phyloP scores from a whole-genome alignment of 2,797 vertebrate genomes.

The Helarctos malayanus region DNA sequence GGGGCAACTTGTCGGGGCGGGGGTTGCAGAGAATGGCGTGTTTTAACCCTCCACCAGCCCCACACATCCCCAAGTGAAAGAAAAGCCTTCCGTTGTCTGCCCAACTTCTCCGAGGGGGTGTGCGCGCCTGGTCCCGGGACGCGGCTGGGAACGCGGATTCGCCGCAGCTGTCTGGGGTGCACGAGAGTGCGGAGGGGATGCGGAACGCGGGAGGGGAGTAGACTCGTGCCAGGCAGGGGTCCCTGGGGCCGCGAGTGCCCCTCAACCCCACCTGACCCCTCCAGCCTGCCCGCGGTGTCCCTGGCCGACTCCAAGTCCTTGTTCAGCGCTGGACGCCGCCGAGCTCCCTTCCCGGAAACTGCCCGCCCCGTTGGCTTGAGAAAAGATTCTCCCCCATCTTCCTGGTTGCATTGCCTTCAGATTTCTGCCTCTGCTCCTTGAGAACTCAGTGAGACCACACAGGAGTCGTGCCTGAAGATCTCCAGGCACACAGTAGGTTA shows the following conservation, averaged over 20 bases:
- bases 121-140: neutral
- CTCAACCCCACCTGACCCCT: neutral
- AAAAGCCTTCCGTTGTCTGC: neutral
- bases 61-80: neutral
- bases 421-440: neutral
- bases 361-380: neutral
- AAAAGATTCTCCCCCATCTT: neutral
- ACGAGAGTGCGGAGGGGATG: neutral
- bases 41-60: neutral
- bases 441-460: neutral
- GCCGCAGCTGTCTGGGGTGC: neutral
- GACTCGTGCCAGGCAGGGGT: neutral
- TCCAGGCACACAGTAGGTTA: too few relatives aligned
- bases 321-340: neutral
- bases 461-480: neutral
- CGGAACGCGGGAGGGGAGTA: accelerated
- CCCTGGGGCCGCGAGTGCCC: accelerated
- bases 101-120: neutral
- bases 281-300: neutral
- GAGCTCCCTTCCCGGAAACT: neutral
- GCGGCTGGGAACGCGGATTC: accelerated
- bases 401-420: neutral
- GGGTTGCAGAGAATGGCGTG: neutral
- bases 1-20: neutral
- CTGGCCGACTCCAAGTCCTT: neutral